These are phyloP conservation scores for Ophion ellenae DNA, from an alignment of 2,888 invertebrate genomes.

Conservation along the genomic window DNA sequence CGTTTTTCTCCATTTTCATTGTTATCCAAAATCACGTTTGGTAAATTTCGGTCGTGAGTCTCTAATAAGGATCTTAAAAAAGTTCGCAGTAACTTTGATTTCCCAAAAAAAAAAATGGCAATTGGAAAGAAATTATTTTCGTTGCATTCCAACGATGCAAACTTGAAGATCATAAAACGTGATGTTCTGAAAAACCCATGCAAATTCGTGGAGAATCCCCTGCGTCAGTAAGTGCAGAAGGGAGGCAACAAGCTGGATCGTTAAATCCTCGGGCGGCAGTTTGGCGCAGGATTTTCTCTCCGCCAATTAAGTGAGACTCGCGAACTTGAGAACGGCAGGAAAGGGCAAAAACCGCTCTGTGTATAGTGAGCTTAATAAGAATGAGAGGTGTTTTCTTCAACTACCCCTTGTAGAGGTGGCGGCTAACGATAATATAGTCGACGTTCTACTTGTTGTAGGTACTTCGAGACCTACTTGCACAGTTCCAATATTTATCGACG, in stretches of 20 bases:
- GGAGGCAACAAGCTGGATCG: not conserved
- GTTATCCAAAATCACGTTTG: no score
- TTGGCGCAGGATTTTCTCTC: not conserved
- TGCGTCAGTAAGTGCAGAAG: not conserved
- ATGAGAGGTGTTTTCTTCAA: not conserved
- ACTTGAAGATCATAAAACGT: no score
- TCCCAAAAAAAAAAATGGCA: no score
- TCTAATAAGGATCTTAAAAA: no score
- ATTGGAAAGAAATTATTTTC: no score
- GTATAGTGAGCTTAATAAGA: not conserved
- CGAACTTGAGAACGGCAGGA: not conserved
- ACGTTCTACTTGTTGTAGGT: not conserved
- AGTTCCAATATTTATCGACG: constrained; percentile 55
- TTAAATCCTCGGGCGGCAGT: not conserved
- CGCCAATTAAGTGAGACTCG: constrained; percentile 4
- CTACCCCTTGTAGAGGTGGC: not conserved
- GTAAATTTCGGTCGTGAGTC: no score
- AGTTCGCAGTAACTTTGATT: no score
- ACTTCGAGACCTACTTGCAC: not conserved
- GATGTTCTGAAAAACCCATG: no score
- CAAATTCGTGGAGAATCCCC: no score
- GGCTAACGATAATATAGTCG: not conserved
- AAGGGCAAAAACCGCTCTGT: not conserved
- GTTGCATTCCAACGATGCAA: no score
- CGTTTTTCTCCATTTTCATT: no score